These are phyloP conservation scores for Gari tellinella DNA, from an alignment of 2,888 invertebrate species.

Conservation along the genomic window DNA sequence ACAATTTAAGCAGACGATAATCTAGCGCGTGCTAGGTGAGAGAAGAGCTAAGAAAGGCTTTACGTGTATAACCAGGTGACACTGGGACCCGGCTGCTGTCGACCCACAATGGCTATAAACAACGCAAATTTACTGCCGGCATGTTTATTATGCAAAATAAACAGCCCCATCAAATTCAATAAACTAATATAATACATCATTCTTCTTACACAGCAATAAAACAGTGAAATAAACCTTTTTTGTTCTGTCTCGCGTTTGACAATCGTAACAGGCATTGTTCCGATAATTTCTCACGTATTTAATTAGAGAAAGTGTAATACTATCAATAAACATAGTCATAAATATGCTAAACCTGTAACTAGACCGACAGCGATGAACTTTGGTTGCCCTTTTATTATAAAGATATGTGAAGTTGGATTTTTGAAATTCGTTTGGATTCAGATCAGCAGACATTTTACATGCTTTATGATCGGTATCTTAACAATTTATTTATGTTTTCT, in stretches of 20 bases:
- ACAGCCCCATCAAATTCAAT: slow-evolving; percentile 46
- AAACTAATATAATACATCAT: slow-evolving; percentile 20
- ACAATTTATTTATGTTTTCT: no score
- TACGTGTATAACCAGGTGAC: not conserved
- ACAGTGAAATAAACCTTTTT: slow-evolving; percentile 36
- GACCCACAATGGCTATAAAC: slow-evolving; percentile 37
- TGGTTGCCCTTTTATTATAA: no score
- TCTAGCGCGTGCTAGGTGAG: no score
- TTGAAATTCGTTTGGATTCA: no score
- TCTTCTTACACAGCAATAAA: slow-evolving; percentile 27
- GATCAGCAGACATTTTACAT: no score
- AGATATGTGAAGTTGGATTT: no score
- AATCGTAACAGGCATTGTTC: slow-evolving; percentile 14
- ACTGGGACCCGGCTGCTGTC: not conserved
- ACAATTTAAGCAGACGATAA: no score
- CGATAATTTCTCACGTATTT: slow-evolving; percentile 39
- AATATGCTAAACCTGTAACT: slow-evolving; percentile 38
- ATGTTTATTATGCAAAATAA: slow-evolving; percentile 54
- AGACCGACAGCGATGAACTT: no score
- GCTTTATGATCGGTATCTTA: no score
- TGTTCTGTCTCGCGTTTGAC: slow-evolving; percentile 22
- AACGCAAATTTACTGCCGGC: slow-evolving; percentile 33
- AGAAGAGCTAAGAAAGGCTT: no score
- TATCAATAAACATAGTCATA: slow-evolving; percentile 48
- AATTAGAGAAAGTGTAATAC: slow-evolving; percentile 55